phyloP scores from a whole-genome alignment of 2,113 vertebrate genomes.

The Hemicordylus capensis region DNA sequence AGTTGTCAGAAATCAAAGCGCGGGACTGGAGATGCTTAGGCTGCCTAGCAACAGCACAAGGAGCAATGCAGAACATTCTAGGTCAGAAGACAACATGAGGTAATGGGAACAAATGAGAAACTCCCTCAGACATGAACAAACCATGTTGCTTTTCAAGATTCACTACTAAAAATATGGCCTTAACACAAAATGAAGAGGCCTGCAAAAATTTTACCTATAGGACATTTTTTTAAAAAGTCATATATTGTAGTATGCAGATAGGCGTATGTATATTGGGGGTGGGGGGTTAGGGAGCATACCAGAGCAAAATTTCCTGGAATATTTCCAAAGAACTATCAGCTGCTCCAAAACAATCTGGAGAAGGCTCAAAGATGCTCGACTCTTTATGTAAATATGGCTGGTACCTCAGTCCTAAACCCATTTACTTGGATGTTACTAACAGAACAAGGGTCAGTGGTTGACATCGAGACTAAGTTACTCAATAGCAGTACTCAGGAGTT shows the following conservation, averaged over 20 bases:
- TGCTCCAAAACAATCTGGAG: rapidly evolving
- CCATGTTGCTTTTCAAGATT: neutral
- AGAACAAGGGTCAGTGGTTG: no score
- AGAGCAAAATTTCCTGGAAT: neutral
- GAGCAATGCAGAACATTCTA: conserved; percentile 44
- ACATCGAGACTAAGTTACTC: no score
- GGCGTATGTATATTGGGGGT: neutral
- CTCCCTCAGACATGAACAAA: neutral
- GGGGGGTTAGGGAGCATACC: neutral
- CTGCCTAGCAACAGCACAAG: conserved; percentile 68
- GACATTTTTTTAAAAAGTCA: neutral
- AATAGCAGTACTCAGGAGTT: no score
- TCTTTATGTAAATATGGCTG: neutral
- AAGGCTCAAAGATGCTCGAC: rapidly evolving
- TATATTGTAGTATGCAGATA: rapidly evolving
- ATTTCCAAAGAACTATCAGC: neutral
- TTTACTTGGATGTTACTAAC: neutral
- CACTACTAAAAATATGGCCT: neutral
- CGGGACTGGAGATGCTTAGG: conserved; percentile 51
- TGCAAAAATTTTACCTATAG: neutral
- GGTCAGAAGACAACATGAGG: conserved; percentile 15
- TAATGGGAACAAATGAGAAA: neutral
- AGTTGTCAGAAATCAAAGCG: conserved; percentile 53
- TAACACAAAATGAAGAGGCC: rapidly evolving
- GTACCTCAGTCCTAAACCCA: neutral